Percentiles rank a stretch among this genome's conserved stretches.
phyloP scores from a whole-genome alignment of 1,140 invertebrate species.

The Chironomus tepperi region DNA sequence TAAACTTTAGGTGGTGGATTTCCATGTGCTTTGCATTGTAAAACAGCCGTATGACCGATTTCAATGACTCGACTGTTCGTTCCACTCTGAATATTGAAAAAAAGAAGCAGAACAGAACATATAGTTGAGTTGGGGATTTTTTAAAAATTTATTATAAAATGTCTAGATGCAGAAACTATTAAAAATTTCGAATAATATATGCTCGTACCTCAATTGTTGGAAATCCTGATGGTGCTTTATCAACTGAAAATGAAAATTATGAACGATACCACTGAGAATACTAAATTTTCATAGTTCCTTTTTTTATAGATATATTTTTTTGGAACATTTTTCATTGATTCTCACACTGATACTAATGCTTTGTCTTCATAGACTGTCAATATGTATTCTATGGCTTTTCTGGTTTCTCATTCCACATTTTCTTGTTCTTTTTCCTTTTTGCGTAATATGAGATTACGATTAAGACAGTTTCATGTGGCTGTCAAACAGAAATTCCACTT shows the following conservation, averaged over 20 bases:
- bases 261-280: conserved; percentile 20
- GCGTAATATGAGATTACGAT: neutral
- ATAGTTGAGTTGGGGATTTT: neutral
- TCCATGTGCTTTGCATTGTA: conserved; percentile 80
- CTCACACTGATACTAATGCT: neutral
- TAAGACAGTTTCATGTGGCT: too few species aligned
- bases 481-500: conserved; percentile 33
- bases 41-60: conserved; percentile 81
- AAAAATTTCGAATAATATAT: too few species aligned
- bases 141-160: neutral
- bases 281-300: neutral
- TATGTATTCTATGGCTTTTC: too few species aligned
- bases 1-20: conserved; percentile 75
- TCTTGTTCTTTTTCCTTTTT: too few species aligned
- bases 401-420: too few species aligned
- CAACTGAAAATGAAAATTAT: conserved; percentile 53
- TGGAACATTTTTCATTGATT: neutral
- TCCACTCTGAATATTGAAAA: conserved; percentile 30
- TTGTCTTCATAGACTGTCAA: too few species aligned
- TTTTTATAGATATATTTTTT: too few species aligned
- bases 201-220: conserved; percentile 68
- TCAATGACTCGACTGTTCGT: conserved; percentile 86
- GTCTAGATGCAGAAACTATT: too few species aligned
- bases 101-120: neutral
- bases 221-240: conserved; percentile 81